Evolutionary conservation across 2,888 invertebrate genomes (phyloP).

Genomic region (Tanytarsus gracilentus): DNA sequence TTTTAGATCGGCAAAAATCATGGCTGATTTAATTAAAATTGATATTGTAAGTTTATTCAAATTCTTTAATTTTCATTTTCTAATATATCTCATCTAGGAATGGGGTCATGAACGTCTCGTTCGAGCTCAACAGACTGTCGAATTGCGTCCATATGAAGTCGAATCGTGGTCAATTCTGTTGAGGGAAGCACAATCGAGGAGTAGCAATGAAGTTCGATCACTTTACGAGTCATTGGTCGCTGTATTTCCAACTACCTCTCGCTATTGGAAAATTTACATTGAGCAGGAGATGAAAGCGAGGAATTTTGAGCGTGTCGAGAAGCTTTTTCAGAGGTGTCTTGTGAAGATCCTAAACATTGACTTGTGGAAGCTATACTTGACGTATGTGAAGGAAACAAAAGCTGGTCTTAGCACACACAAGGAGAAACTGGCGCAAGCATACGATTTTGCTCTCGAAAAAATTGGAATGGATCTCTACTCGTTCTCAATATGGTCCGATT

Average conservation of each 20-base stretch:
- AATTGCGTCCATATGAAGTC: slow-evolving; percentile 83
- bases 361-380: slow-evolving; percentile 94
- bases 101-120: slow-evolving; percentile 81
- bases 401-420: slow-evolving; percentile 85
- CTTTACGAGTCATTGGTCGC: slow-evolving; percentile 90
- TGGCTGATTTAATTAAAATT: background rate
- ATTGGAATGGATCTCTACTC: slow-evolving; percentile 98
- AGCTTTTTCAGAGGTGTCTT: slow-evolving; percentile 95
- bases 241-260: slow-evolving; percentile 91
- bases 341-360: slow-evolving; percentile 99
- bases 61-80: background rate
- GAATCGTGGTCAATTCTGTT: slow-evolving; percentile 97
- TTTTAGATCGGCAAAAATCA: background rate
- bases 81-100: slow-evolving; percentile 48
- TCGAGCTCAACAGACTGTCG: slow-evolving; percentile 74
- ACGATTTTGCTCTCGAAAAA: slow-evolving; percentile 97
- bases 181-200: slow-evolving; percentile 81
- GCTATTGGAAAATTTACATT: slow-evolving; percentile 98
- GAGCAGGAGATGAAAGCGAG: slow-evolving; percentile 97
- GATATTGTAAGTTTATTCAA: background rate
- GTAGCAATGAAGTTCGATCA: slow-evolving; percentile 79
- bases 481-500: slow-evolving; percentile 95
- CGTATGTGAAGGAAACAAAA: slow-evolving; percentile 97
- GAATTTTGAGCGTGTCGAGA: slow-evolving; percentile 97
- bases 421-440: slow-evolving; percentile 99